phyloP scores from a whole-genome alignment of 2,113 vertebrate genomes.

The Acanthisitta chloris region DNA sequence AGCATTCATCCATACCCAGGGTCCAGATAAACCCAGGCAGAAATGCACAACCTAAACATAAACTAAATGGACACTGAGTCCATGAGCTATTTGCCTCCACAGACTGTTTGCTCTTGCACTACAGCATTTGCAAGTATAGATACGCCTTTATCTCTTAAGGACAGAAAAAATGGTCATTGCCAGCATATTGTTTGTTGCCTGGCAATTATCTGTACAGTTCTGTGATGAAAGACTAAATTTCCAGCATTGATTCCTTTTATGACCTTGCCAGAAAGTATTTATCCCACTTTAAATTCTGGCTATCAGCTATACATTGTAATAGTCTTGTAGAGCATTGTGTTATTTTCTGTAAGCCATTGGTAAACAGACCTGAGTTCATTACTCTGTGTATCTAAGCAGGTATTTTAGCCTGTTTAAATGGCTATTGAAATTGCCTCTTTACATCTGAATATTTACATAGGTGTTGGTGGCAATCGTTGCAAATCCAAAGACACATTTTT shows the following conservation, averaged over 20 bases:
- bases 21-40: not conserved
- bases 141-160: not conserved
- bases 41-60: not conserved
- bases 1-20: no score
- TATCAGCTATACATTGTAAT: constrained; percentile 17
- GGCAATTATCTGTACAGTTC: not conserved
- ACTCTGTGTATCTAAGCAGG: not conserved
- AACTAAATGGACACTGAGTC: not conserved
- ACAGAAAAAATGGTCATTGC: not conserved
- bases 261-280: constrained; percentile 45
- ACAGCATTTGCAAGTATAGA: not conserved
- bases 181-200: constrained; percentile 23
- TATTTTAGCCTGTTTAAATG: constrained; percentile 12
- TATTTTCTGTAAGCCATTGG: not conserved
- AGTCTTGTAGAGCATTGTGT: not conserved
- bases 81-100: rapidly evolving
- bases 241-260: constrained; percentile 19
- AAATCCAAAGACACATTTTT: not conserved
- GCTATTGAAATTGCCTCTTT: constrained; percentile 2
- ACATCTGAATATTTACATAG: not conserved
- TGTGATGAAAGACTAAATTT: constrained; percentile 24
- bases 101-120: not conserved
- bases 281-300: constrained; percentile 27
- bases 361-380: constrained; percentile 23
- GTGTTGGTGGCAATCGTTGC: not conserved